phyloP scores from a whole-genome alignment of 2,888 invertebrate genomes.

The Euclidia mi region DNA sequence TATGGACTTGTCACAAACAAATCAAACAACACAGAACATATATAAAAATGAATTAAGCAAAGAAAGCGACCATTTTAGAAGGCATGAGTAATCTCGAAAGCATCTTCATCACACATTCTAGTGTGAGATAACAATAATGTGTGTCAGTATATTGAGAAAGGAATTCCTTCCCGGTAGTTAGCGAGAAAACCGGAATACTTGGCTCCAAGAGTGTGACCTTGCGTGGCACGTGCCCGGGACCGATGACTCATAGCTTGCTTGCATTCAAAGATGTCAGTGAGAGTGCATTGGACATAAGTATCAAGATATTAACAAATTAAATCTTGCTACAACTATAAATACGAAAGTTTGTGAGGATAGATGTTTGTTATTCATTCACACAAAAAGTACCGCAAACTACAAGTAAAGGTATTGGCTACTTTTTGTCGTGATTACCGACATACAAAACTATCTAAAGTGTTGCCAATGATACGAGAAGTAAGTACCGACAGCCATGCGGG shows the following conservation, averaged over 20 bases:
- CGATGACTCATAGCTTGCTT: constrained; percentile 60
- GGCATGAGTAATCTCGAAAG: constrained; percentile 14
- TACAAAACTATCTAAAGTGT: too few relatives aligned
- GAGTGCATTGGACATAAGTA: constrained; percentile 24
- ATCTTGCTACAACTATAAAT: too few relatives aligned
- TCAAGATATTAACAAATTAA: too few relatives aligned
- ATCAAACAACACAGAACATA: not conserved
- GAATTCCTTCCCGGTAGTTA: constrained; percentile 59
- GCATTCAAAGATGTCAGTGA: constrained; percentile 24
- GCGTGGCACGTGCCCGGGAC: constrained; percentile 62
- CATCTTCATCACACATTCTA: constrained; percentile 10
- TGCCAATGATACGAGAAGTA: too few relatives aligned
- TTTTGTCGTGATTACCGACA: too few relatives aligned
- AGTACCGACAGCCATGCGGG: too few relatives aligned
- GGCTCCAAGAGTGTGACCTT: constrained; percentile 59
- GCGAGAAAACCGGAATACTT: constrained; percentile 73
- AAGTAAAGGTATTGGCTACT: too few relatives aligned
- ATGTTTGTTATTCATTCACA: too few relatives aligned
- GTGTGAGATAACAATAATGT: constrained; percentile 55
- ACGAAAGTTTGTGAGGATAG: too few relatives aligned
- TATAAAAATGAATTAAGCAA: not conserved
- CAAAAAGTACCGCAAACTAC: too few relatives aligned
- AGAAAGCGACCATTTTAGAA: constrained; percentile 8
- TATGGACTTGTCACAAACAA: not conserved
- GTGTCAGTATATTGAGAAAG: constrained; percentile 43